Conservation (phyloP, 2,113 vertebrate genomes). For the Chloroceryle aenea region DNA sequence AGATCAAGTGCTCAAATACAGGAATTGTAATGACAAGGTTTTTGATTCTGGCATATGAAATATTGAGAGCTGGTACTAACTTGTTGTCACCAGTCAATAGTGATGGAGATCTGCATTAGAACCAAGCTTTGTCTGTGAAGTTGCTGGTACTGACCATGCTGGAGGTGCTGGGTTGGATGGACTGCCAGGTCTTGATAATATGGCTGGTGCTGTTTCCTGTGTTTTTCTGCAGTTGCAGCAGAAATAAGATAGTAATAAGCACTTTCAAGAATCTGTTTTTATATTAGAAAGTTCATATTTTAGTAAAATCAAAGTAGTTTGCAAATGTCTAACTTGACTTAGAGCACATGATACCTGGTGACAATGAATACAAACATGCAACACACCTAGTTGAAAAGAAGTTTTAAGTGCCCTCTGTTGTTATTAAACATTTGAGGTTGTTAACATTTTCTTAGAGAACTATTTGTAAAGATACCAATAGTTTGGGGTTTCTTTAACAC, state of each 20-base stretch:
- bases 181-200: not conserved
- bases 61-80: not conserved
- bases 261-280: not conserved
- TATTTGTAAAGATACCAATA: not conserved
- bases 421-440: not conserved
- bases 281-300: not conserved
- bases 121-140: not conserved
- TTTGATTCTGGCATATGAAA: not conserved
- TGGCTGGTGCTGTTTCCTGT: not conserved
- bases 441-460: not conserved
- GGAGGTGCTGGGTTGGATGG: not conserved
- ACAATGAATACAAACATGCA: not conserved
- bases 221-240: not conserved
- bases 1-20: not conserved
- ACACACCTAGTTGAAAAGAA: not conserved
- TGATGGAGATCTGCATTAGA: not conserved
- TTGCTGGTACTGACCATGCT: not conserved
- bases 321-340: not conserved
- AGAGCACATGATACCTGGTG: not conserved
- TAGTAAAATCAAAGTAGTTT: not conserved
- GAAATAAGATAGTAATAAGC: not conserved
- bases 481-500: not conserved
- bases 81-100: not conserved
- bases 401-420: not conserved
- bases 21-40: not conserved